These are phyloP conservation scores for Tridacna gigas DNA, from an alignment of 2,888 invertebrate genomes.

Conservation along the genomic window DNA sequence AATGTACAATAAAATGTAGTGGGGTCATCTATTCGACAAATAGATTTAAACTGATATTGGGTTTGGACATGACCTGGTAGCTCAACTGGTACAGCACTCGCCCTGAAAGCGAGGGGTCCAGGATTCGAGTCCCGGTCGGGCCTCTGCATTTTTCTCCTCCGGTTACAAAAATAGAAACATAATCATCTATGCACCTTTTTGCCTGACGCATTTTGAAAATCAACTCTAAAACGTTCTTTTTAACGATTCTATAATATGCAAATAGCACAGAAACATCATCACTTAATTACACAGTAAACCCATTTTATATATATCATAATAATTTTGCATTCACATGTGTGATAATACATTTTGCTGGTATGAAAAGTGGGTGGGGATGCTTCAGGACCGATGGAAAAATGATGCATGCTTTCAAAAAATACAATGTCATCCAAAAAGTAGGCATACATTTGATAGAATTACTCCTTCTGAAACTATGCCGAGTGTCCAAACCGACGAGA, in stretches of 20 bases:
- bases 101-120: too few relatives aligned
- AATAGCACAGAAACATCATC: background rate
- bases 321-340: background rate
- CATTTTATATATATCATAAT: background rate
- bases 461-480: background rate
- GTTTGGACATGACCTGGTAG: too few relatives aligned
- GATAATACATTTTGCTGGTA: background rate
- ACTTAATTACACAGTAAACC: background rate
- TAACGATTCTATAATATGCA: background rate
- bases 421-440: background rate
- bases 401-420: background rate
- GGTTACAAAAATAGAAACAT: background rate
- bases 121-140: too few relatives aligned
- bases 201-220: background rate
- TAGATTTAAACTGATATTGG: too few relatives aligned
- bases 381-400: background rate
- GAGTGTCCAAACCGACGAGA: background rate
- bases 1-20: too few relatives aligned
- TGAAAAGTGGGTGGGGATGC: constrained; percentile 11
- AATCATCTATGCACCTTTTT: background rate
- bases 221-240: too few relatives aligned
- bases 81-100: too few relatives aligned
- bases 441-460: background rate
- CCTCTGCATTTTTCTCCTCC: background rate
- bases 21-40: too few relatives aligned